Percentiles rank a stretch among this genome's conserved stretches.
These are phyloP conservation scores for Alfaro cultratus DNA, from an alignment of 2,797 vertebrate genomes.

Conservation along the genomic window DNA sequence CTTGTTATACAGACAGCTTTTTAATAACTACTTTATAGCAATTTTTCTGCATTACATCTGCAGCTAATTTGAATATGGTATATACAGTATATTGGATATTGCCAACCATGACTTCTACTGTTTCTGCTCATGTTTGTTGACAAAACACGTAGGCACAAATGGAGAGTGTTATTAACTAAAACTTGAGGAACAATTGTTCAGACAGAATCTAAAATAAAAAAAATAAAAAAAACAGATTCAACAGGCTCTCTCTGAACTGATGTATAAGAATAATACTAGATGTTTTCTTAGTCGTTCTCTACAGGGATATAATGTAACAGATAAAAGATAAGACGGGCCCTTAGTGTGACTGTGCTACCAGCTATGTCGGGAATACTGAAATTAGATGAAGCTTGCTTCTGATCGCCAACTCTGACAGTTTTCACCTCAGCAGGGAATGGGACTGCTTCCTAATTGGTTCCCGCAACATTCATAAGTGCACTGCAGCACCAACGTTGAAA, in stretches of 20 bases:
- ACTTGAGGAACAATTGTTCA: neutral
- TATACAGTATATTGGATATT: neutral
- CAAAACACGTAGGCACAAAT: neutral
- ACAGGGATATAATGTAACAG: neutral
- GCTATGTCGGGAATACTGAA: neutral
- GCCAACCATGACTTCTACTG: neutral
- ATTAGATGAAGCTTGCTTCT: conserved; percentile 2
- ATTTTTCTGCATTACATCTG: neutral
- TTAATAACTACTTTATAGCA: neutral
- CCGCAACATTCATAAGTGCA: neutral
- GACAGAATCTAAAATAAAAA: neutral
- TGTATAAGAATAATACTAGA: neutral
- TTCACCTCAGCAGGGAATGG: neutral
- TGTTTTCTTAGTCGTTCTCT: neutral
- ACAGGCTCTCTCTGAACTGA: neutral
- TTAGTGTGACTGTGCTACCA: neutral
- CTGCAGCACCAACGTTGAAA: neutral
- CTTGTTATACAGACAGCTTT: neutral
- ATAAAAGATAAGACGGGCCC: neutral
- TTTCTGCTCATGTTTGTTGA: neutral
- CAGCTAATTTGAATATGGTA: neutral
- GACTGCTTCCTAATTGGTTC: conserved; percentile 1
- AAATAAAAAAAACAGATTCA: neutral
- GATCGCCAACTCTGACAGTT: neutral
- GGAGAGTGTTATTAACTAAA: neutral